Base-by-base conservation (phyloP, 2,113 vertebrate genomes). In the Syrrhaptes paradoxus region DNA sequence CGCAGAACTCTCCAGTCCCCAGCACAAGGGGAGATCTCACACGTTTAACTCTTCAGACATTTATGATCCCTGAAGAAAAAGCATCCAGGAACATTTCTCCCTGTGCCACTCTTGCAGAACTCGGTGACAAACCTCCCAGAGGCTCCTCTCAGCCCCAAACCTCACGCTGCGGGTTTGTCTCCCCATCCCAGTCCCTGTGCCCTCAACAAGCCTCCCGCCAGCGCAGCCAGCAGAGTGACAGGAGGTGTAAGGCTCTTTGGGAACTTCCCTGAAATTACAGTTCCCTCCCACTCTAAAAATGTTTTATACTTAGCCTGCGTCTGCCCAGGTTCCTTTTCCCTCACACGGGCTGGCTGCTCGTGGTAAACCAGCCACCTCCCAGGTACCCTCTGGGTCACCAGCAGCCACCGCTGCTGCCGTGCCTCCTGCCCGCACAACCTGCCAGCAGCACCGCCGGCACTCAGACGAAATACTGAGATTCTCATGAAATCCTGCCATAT, bases 401-500 rank as follows among this genome's bases (percentile, higher is more conserved):
- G 48, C 38, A 4, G n/a, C 65, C 79, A 41, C 86, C 67, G 32
- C 78, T 20, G n/a, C 31, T 48, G 78, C 65, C 36, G 11, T 58
- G 25, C 29, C 65, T 54, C 74, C 75, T 80, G 73, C 65, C 77
- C 87, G 32, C 61, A 25, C 55, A 48, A 10, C 45, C 48, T 1
- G 0, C 63, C 26, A 73, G 74, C 73, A 57, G 54, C 46, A 12
- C 72, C 1, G 1, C 43, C 36, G 36, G 59, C 29, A 9, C 54
- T n/a, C 46, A 24, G 17, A 67, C 8, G 1, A 49, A 85, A 54
- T 2, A 45, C 67, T 17, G 49, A 34, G 36, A 55, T 74, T 26
- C 67, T 94, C 92, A 79, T 24, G 8, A 89, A 97, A 95, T 84
- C 76, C 59, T 62, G 85, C 70, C 62, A 65, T 29, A 5, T 82